Evolutionary conservation across 2,113 vertebrate genomes (phyloP), one percentile per base, ranked within the genome.

Genomic region (Pardalotus punctatus): DNA sequence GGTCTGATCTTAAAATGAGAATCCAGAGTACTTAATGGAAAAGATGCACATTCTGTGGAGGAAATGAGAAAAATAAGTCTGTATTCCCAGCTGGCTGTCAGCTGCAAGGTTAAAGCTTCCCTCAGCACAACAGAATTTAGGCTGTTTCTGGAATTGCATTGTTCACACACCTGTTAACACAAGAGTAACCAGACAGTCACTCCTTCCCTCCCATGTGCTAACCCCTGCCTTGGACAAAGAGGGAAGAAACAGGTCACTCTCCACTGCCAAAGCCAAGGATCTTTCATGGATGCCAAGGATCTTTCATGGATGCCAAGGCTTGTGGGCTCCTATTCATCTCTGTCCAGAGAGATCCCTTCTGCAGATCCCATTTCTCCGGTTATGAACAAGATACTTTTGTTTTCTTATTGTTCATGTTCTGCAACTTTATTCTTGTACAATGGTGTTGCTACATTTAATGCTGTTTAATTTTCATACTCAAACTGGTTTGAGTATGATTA

Each of bases 151-250:
- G 70, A 74, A 40, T 43, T 27, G 40, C 8, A 8, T 29, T 45
- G 50, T 64, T 94, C 0, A 0, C 31, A 7, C 1, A 2, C 27
- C 43, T 12, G 10, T 50, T 65, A 42, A 11, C 27, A 35, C 1
- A 6, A 58, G 60, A 35, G 6, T 48, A 42, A 61, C 15, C 3
- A 2, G 42, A 2, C 43, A 86, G 61, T 27, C 29, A 3, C 31
- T 58, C 21, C 54, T 57, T 23, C 24, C 28, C 45, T 80, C 19
- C 80, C 29, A 0, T 12, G 2, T 23, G 42, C 40, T 45, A 18
- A n/a, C 40, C 12, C 25, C 6, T 67, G 71, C 51, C 58, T 80
- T 6, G 2, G 20, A n/a, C 42, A 83, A 4, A 78, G 57, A 62
- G 31, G 24, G 33, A 15, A 38, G 57, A 65, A 60, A 0, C 14